Evolutionary conservation across 1,140 invertebrate species (phyloP).

Genomic region (Neelides sp.): DNA sequence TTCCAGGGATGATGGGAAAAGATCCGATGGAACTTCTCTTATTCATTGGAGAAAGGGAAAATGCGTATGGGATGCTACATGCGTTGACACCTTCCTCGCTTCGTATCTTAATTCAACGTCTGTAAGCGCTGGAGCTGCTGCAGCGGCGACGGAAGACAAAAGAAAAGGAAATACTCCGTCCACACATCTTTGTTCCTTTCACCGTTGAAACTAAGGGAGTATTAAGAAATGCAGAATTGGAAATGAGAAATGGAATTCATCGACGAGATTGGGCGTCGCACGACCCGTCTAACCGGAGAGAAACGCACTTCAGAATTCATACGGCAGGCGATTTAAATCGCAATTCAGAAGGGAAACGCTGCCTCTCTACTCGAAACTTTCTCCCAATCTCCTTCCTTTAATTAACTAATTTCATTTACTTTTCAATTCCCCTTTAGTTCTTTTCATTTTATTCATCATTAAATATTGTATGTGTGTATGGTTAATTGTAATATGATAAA

Average conservation of each 20-base stretch:
- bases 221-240: not conserved
- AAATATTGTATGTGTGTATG: too few relatives aligned
- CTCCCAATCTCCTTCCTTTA: too few relatives aligned
- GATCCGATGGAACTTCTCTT: not conserved
- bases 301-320: not conserved
- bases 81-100: not conserved
- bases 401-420: too few relatives aligned
- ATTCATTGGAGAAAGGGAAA: constrained; percentile 2
- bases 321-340: not conserved
- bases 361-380: not conserved
- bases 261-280: not conserved
- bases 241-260: too few relatives aligned
- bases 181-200: constrained; percentile 1
- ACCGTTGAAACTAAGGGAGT: constrained; percentile 4
- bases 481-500: too few relatives aligned
- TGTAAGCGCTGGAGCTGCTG: not conserved
- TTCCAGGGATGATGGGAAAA: not conserved
- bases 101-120: not conserved
- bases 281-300: not conserved
- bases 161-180: not conserved
- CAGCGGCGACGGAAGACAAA: not conserved
- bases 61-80: not conserved
- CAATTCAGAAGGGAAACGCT: too few relatives aligned
- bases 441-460: too few relatives aligned
- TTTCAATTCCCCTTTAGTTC: too few relatives aligned